Base-by-base conservation (phyloP, 2,888 invertebrate genomes). In the Microplitis deprimator region DNA sequence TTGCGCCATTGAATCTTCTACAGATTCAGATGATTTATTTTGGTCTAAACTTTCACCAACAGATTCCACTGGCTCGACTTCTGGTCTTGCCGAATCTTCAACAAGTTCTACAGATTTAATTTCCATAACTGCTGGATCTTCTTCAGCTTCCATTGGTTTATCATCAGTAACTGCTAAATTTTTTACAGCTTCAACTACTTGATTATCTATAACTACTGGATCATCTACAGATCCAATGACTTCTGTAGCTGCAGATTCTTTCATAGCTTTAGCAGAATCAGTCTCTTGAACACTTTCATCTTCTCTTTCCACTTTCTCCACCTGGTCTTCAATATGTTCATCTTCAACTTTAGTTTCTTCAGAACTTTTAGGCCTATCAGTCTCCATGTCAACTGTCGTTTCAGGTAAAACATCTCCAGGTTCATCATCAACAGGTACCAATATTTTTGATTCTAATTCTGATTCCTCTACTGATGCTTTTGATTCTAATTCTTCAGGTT, bases 341-440 rank as follows among this genome's bases (percentile, higher is more conserved):
- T 65, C 75, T 38, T 79, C 74, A 7, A 65, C 77, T 29, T 29
- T 4, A 29, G 29, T 29, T 29, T 29, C 29, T 29, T 29, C 29
- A 4, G 29, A 29, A 29, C 4, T 29, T 29, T 29, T 29, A 29
- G 29, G 29, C 29, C 29, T 29, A 29, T 29, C 29, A 29, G 29
- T 29, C 29, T 29, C 29, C 29, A 29, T 29, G 0, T 29, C 29
- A 29, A 3, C 29, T 29, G 29, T 29, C 29, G 29, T 29, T 29
- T 29, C 29, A 29, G 29, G 29, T 4, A 29, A 29, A 29, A 29
- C 29, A 29, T 29, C 29, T 2, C 3, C 4, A 29, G 29, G 2
- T 29, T 29, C 2, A 29, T 29, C 29, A 29, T 29, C 29, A 29
- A 29, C 29, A 29, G 29, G 29, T 29, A 29, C 29, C 0, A 29